Evolutionary conservation across 2,888 invertebrate species (phyloP).

Genomic region (Electrophaes corylata): DNA sequence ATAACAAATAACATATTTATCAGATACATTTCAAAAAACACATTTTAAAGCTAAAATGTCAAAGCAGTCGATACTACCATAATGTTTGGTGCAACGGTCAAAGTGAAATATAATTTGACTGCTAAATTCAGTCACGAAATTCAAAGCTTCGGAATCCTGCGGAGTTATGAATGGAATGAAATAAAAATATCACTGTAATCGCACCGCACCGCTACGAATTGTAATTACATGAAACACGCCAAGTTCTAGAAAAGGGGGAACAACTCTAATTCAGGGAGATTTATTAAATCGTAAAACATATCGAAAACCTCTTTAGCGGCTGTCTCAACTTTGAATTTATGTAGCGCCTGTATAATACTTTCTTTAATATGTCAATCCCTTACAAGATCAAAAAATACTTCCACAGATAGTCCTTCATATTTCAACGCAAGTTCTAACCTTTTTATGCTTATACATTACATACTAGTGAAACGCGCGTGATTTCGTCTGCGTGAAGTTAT

Average conservation of each 20-base stretch:
- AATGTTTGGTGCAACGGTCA: conserved; percentile 9
- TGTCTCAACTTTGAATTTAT: conserved; percentile 8
- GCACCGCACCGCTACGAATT: conserved; percentile 11
- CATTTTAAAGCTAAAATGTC: conserved; percentile 3
- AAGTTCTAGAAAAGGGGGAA: conserved; percentile 13
- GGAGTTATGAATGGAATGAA: conserved; percentile 18
- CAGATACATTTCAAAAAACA: background rate
- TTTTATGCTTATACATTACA: too few relatives aligned
- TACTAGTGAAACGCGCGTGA: too few relatives aligned
- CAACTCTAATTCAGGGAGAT: conserved; percentile 10
- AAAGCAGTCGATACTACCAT: conserved; percentile 9
- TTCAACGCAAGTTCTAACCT: too few relatives aligned
- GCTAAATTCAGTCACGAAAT: background rate
- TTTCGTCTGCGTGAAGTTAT: too few relatives aligned
- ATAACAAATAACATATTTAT: too few relatives aligned
- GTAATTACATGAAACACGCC: conserved; percentile 19
- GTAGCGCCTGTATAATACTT: conserved; percentile 2
- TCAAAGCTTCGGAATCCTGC: conserved; percentile 10
- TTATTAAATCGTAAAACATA: conserved; percentile 18
- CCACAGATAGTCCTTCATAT: background rate
- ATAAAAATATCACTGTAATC: conserved; percentile 18
- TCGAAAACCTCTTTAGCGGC: conserved; percentile 17
- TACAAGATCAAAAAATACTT: background rate
- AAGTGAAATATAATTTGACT: conserved; percentile 8
- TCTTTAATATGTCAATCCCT: background rate